These are phyloP conservation scores for Notodonta dromedarius DNA, from an alignment of 2,888 invertebrate genomes.

Conservation along the genomic window DNA sequence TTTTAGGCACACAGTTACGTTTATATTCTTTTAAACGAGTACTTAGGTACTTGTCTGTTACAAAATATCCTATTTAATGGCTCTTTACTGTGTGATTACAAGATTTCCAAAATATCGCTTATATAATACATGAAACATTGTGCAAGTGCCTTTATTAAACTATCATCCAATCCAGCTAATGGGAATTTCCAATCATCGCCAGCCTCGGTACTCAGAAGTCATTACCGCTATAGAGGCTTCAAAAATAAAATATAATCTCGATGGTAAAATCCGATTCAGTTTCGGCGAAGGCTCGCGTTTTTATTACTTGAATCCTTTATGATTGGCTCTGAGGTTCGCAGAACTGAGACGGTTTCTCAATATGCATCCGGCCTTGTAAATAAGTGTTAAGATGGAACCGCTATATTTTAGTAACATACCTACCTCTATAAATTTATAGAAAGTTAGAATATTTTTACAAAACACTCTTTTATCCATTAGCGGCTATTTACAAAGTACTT, in stretches of 20 bases:
- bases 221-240: conserved; percentile 15
- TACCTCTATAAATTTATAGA: too few species aligned
- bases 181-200: conserved; percentile 1
- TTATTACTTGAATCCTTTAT: conserved; percentile 30
- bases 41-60: too few species aligned
- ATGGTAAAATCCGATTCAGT: conserved; percentile 24
- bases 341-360: conserved; percentile 21
- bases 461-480: too few species aligned
- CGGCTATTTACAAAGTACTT: too few species aligned
- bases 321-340: conserved; percentile 30
- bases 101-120: too few species aligned
- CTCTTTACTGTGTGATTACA: too few species aligned
- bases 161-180: conserved; percentile 4
- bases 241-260: conserved; percentile 25
- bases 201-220: conserved; percentile 24
- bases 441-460: too few species aligned
- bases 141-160: neutral
- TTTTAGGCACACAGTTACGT: too few species aligned
- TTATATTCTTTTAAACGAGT: too few species aligned
- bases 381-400: too few species aligned
- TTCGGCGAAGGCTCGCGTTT: conserved; percentile 32
- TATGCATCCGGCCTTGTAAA: conserved; percentile 15
- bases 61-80: too few species aligned
- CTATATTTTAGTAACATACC: too few species aligned
- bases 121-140: neutral